phyloP scores from a whole-genome alignment of 2,113 vertebrate species.

The Rhea pennata region DNA sequence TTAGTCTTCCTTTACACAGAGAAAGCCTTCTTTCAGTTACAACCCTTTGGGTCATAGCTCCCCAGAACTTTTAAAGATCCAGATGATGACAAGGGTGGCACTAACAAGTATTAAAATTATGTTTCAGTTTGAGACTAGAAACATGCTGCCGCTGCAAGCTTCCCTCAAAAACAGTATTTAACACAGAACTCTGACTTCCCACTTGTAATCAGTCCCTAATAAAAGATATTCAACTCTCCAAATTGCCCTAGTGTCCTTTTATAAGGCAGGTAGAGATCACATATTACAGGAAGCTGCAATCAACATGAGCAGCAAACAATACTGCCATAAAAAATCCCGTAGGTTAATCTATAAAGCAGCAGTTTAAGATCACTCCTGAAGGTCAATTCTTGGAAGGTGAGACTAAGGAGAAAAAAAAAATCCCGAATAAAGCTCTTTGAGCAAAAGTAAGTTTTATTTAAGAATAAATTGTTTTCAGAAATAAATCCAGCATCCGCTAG shows the following conservation, averaged over 20 bases:
- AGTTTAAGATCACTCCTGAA: slow-evolving; percentile 8
- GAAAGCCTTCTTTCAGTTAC: not conserved
- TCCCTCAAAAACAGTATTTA: not conserved
- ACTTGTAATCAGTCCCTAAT: not conserved
- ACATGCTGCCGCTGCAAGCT: not conserved
- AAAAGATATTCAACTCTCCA: not conserved
- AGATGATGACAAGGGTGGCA: not conserved
- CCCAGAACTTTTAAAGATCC: not conserved
- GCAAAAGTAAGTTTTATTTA: not conserved
- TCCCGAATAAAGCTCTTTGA: not conserved
- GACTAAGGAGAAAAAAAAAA: not conserved
- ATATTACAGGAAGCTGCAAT: not conserved
- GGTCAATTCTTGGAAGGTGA: not conserved
- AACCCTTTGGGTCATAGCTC: not conserved
- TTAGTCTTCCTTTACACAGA: not conserved
- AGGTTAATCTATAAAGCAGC: not conserved
- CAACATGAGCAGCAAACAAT: not conserved
- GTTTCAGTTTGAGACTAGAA: not conserved
- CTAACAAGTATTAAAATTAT: not conserved
- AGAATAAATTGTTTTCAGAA: not conserved
- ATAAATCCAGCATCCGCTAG: not conserved
- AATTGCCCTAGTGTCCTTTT: not conserved
- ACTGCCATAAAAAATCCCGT: not conserved
- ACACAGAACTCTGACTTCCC: not conserved
- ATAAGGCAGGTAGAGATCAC: not conserved